phyloP scores from a whole-genome alignment of 2,888 invertebrate genomes.

The Tanypteryx hageni region DNA sequence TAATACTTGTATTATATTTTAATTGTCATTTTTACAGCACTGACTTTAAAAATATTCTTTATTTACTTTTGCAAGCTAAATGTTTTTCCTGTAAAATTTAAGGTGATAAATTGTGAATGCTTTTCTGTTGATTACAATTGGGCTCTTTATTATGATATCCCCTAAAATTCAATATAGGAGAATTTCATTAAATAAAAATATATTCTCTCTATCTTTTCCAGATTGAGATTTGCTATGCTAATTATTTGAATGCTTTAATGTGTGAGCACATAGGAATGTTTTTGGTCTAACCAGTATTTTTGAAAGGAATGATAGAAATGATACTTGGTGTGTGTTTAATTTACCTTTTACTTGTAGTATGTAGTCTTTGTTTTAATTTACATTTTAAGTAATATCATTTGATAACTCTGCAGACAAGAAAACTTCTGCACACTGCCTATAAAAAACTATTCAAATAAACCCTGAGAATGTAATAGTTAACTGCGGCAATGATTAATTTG shows the following conservation, averaged over 20 bases:
- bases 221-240: constrained; percentile 61
- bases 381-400: background rate
- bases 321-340: constrained; percentile 46
- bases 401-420: constrained; percentile 37
- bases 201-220: constrained; percentile 64
- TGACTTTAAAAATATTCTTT: background rate
- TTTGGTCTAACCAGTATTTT: constrained; percentile 62
- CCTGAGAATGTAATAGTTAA: background rate
- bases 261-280: constrained; percentile 54
- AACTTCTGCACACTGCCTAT: constrained; percentile 48
- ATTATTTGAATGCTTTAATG: constrained; percentile 61
- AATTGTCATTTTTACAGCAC: too few species aligned
- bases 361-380: constrained; percentile 26
- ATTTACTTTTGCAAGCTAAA: background rate
- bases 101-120: background rate
- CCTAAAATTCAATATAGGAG: background rate
- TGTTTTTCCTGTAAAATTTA: background rate
- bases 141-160: constrained; percentile 31
- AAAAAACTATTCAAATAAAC: constrained; percentile 13
- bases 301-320: constrained; percentile 53
- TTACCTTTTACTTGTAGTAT: constrained; percentile 22
- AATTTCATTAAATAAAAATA: constrained; percentile 55
- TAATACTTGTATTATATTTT: too few species aligned
- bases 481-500: background rate
- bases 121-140: constrained; percentile 17